Evolutionary conservation across 2,888 invertebrate genomes (phyloP), one percentile per base, ranked within the genome.

Genomic region (Brachyptera risi): DNA sequence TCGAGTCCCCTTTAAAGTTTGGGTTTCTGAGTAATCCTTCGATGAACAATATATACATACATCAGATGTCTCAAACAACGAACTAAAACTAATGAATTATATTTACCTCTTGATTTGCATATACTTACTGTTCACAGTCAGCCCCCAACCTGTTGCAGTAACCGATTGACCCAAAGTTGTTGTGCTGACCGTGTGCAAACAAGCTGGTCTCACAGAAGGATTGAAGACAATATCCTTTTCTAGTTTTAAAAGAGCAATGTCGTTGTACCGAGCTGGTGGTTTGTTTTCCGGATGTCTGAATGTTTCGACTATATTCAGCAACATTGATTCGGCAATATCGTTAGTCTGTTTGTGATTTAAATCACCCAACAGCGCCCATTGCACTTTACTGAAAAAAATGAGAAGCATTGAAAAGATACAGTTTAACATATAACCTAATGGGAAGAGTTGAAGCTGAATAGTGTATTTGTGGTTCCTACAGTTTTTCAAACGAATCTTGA

Each of bases 81-180:
- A n/a, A n/a, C n/a, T n/a, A n/a, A n/a, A n/a, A n/a, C n/a, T n/a
- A n/a, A n/a, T n/a, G n/a, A n/a, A n/a, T n/a, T n/a, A n/a, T n/a
- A n/a, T n/a, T n/a, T n/a, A n/a, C n/a, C n/a, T n/a, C n/a, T n/a
- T n/a, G n/a, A n/a, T n/a, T n/a, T n/a, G n/a, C n/a, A n/a, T n/a
- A n/a, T n/a, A n/a, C n/a, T n/a, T n/a, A n/a, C n/a, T n/a, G n/a
- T n/a, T n/a, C n/a, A n/a, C 70, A 0, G 73, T 73, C n/a, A 72
- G 81, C 1, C 87, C 87, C 72, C 85, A 87, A 3, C 87, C 87
- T 31, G 80, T 80, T 0, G 83, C 85, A 1, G 83, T 81, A 4
- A 56, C 62, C 19, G 81, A 75, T 50, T 74, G 77, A 40, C 67
- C 65, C 7, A 5, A 44, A 19, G 15, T 51, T 9, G 40, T 15